Evolutionary conservation across 2,888 invertebrate species (phyloP), one percentile per base, ranked within the genome.

Genomic region (Euproctis similis): DNA sequence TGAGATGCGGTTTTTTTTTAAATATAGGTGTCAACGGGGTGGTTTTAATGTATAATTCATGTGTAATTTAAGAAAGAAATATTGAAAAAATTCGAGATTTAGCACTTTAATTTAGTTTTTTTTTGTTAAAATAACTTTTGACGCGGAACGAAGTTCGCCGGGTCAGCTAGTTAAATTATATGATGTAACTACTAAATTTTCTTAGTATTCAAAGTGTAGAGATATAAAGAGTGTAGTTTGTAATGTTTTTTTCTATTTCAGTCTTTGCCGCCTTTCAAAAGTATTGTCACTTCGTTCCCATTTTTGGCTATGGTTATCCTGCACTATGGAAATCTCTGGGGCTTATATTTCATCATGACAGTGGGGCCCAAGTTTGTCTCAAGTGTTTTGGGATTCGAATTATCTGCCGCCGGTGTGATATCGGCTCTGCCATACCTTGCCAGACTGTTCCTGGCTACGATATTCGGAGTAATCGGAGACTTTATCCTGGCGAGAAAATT

Each of bases 241-340:
- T 12, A 26, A 7, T n/a, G 1, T 9, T 16, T 6, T 10, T 9
- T 20, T 42, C 42, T 51, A 36, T 85, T 85, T 27, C 78, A 92
- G 87, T 73, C 86, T 33, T 74, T 89, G 24, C 91, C 91, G 1
- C 93, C 93, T 1, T 86, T 91, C 45, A 85, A 72, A 47, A 71
- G 77, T 14, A 88, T 93, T 18, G 38, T 88, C 8, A 63, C 86
- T 1, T 92, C 92, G 0, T 41, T 91, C 24, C 92, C 92, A 8
- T 92, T 92, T 63, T 77, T 90, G 68, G 88, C 90, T 0, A 78
- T 93, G 53, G 47, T 85, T 6, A 48, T 90, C 1, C 74, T 91
- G 12, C 93, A 93, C 50, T 92, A 90, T 50, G 93, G 93, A 19
- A 93, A 91, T 54, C 72, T 92, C 34, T 93, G 92, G 89, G 90